Conservation (phyloP, 2,797 vertebrate species). For the Hoplostethus mediterraneus region DNA sequence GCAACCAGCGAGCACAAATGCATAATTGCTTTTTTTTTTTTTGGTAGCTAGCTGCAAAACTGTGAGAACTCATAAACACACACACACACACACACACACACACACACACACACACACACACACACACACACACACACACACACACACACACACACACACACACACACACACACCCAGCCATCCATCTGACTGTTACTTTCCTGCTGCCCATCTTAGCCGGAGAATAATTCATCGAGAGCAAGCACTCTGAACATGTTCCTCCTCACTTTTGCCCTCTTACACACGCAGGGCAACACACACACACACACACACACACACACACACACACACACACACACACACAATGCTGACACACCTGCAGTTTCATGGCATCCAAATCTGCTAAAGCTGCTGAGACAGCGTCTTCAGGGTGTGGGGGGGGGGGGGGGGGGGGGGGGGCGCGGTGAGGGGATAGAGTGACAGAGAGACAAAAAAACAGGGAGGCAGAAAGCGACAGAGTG, state of each 20-base stretch:
- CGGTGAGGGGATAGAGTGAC: slow-evolving; percentile 53
- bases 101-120: slow-evolving; percentile 13
- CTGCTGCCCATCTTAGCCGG: slow-evolving; percentile 48
- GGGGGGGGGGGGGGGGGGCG: slow-evolving; percentile 31
- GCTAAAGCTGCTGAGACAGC: slow-evolving; percentile 73
- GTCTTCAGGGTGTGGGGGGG: slow-evolving; percentile 47
- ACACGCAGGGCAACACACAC: background rate
- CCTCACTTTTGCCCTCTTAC: slow-evolving; percentile 33
- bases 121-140: slow-evolving; percentile 12
- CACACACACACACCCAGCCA: slow-evolving; percentile 19
- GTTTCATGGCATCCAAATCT: slow-evolving; percentile 72
- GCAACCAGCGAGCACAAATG: slow-evolving; percentile 31
- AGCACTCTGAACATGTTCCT: slow-evolving; percentile 16
- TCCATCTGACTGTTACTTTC: slow-evolving; percentile 51
- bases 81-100: slow-evolving; percentile 8
- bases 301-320: slow-evolving; percentile 3
- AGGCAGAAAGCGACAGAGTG: slow-evolving; percentile 56
- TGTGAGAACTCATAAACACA: slow-evolving; percentile 23
- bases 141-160: slow-evolving; percentile 8
- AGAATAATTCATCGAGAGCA: slow-evolving; percentile 68
- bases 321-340: slow-evolving; percentile 17
- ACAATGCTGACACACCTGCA: slow-evolving; percentile 70
- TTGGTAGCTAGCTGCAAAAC: slow-evolving; percentile 9
- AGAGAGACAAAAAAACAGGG: slow-evolving; percentile 56
- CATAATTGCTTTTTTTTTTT: slow-evolving; percentile 51